These are phyloP conservation scores for Macropus fuliginosus DNA, from an alignment of 2,797 vertebrate species.

Conservation along the genomic window DNA sequence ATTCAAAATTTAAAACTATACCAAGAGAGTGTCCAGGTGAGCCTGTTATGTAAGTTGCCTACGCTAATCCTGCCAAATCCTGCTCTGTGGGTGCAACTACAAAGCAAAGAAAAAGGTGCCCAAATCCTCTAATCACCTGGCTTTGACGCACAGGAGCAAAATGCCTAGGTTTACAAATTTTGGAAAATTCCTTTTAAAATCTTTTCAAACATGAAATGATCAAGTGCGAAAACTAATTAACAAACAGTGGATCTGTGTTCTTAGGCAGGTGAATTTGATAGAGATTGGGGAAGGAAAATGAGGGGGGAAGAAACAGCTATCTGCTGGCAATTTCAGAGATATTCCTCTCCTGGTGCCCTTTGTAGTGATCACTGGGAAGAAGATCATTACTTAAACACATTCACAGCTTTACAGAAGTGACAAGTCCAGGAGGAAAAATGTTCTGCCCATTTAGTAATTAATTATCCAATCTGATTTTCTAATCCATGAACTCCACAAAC, in stretches of 20 bases:
- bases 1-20: background rate
- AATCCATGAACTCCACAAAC: background rate
- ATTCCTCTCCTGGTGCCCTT: background rate
- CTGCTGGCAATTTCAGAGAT: background rate
- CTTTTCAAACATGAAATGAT: conserved; percentile 11
- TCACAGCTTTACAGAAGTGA: background rate
- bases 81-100: background rate
- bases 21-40: background rate
- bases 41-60: background rate
- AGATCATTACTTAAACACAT: background rate
- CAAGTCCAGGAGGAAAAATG: background rate
- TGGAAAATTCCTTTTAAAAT: background rate
- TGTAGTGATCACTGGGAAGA: background rate
- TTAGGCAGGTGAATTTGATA: background rate
- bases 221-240: background rate
- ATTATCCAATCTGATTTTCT: background rate
- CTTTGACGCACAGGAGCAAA: background rate
- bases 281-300: background rate
- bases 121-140: background rate
- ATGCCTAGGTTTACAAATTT: background rate
- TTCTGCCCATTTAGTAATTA: background rate
- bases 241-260: background rate
- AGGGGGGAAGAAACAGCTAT: background rate
- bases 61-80: background rate
- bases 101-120: background rate